Base-by-base conservation (phyloP, 2,888 invertebrate genomes). In the Lydus trimaculatus region DNA sequence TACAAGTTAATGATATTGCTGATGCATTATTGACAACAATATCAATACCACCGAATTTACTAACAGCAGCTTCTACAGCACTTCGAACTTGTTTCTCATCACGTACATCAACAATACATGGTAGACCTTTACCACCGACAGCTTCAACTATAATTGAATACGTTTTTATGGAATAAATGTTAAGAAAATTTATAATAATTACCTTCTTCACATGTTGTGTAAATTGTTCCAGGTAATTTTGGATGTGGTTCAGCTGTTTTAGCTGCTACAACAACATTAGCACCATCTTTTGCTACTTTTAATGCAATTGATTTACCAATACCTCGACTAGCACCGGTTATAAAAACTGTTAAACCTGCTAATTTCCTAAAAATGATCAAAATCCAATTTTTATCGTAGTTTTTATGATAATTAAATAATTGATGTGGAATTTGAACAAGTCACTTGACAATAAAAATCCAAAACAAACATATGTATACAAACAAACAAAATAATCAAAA, bases 11-110 rank as follows among this genome's bases (percentile, higher is more conserved):
- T 0, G 91, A 91, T 79, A 99, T 99, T 13, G 98, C 98, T 72
- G 97, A 97, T 0, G 99, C 99, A 88, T 99, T 99, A 87, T 99
- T 99, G 20, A 99, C 87, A 23, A 96, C 85, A 75, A 99, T 94
- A 83, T 99, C 99, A 78, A 99, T 97, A 13, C 98, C 97, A 36
- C 98, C 98, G 86, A 99, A 99, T 86, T 91, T 91, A 68, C 91
- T 88, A 0, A 95, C 91, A 28, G 95, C 92, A 75, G 88, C 88
- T 79, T 93, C 89, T 17, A 95, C 90, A 3, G 94, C 94, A 58
- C 87, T 87, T 74, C 88, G 86, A 0, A 95, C 87, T 84, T 94
- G 92, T 33, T 87, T 87, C 85, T 97, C 97, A 81, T 94, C 91
- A 72, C 96, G 88, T 13, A 97, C 93, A 85, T 97, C 97, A 0